Base-by-base conservation (phyloP, 2,113 vertebrate species). In the Equus przewalskii region DNA sequence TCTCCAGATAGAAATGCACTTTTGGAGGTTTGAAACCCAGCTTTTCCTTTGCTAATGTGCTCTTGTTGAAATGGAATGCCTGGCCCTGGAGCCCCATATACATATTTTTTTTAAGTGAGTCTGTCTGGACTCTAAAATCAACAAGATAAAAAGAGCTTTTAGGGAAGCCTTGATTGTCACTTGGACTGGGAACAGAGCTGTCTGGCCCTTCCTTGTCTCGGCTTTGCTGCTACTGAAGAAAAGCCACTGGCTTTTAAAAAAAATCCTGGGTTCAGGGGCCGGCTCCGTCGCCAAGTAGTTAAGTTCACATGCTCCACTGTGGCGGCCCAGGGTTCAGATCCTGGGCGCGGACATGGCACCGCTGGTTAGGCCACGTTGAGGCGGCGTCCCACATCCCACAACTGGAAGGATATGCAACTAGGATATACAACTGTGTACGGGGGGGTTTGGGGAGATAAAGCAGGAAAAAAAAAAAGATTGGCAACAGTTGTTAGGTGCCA, bases 221-320 rank as follows among this genome's bases (percentile, higher is more conserved):
- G 67, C 30, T 95, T 96, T 81, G 78, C 72, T 46, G 65, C 60
- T 82, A 73, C 56, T 21, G 58, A 76, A 96, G 26, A 70, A 86
- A 83, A 93, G 19, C 64, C 3, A 0, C 30, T 58, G 41, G 46
- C 58, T 58, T 95, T 89, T 44, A 7, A 26, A 85, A 82, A 83
- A 28, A 26, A 58, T 76, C 56, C 73, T 22, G 1, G 30, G 76
- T 80, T 90, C 36, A 44, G 36, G 36, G 36, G 36, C 36, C 36
- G 36, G 36, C 36, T 41, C 36, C 36, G 36, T 41, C 36, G 36
- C 36, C 36, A 41, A 41, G 36, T 41, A 41, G 36, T 41, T 41
- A 41, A 41, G 36, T 41, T 41, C 36, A 41, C 36, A 3, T 41
- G 36, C 36, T 41, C 36, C 36, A 41, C 36, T 41, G 36, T 41